Conservation (phyloP, 2,797 vertebrate genomes). For the Chromobotia macracanthus region DNA sequence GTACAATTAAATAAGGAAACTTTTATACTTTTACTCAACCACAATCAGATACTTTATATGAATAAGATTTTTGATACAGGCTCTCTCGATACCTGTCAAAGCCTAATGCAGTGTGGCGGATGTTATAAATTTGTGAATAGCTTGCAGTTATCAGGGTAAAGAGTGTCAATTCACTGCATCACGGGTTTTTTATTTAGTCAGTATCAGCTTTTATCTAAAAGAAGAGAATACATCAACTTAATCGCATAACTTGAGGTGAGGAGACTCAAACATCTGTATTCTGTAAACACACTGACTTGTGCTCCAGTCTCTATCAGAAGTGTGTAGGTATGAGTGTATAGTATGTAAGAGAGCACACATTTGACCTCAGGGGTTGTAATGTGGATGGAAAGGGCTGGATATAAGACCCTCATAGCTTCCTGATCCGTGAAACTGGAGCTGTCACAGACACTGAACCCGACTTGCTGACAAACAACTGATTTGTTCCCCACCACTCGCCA, state of each 20-base stretch:
- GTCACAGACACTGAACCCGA: conserved; percentile 25
- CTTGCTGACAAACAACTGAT: conserved; percentile 60
- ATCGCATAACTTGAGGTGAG: background rate
- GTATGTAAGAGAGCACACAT: conserved; percentile 33
- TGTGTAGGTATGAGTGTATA: conserved; percentile 22
- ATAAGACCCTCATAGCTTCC: conserved; percentile 43
- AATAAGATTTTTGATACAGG: no score
- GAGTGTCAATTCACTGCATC: no score
- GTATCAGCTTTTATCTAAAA: background rate
- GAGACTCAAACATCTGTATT: background rate
- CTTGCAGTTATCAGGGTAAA: no score
- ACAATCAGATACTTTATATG: no score
- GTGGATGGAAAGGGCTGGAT: conserved; percentile 13
- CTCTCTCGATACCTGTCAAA: no score
- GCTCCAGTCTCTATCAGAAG: background rate
- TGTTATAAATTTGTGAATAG: no score
- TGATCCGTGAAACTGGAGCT: conserved; percentile 53
- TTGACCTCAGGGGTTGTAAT: conserved; percentile 46
- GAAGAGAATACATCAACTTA: background rate
- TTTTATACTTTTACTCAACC: no score
- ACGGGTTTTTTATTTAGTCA: background rate
- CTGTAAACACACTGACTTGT: background rate
- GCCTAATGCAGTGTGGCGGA: no score
- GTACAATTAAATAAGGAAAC: no score
- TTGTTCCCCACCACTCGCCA: conserved; percentile 55